Base-by-base conservation (phyloP, 2,797 vertebrate species). In the Chromis chromis region DNA sequence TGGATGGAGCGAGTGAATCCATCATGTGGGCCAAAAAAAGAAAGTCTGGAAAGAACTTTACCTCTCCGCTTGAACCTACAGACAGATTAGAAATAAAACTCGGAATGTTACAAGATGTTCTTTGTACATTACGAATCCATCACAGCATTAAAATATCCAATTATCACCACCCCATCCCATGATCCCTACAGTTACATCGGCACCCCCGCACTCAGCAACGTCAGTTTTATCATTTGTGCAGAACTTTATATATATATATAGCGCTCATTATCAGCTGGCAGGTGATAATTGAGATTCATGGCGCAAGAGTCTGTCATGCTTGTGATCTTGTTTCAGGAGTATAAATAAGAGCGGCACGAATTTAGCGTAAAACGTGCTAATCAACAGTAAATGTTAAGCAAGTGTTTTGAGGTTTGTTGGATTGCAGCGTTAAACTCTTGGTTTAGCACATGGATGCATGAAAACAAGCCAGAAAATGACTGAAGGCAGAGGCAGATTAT, bases 231-330 rank as follows among this genome's bases (percentile, higher is more conserved):
- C 11, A 39, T 65, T 33, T 54, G 24, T 39, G 58, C 28, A 65
- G 22, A 60, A 40, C 0, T 8, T 24, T 24, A 19, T 59, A 39
- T 52, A 40, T 28, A 44, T 33, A 24, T 16, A n/a, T 16, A 27
- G 16, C 13, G 12, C 24, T 75, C 49, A 78, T 81, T 62, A 59
- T 52, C 11, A 70, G 39, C 13, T 55, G n/a, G 46, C 14, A 75
- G 21, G 55, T 65, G 62, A 65, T 28, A 4, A 74, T 64, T 72
- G 36, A 44, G 8, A 8, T 70, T 70, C 31, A 59, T 17, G 33
- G 44, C 42, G 19, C 13, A 36, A 3, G 24, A 28, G 16, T 22
- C 3, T 25, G 2, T 58, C n/a, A 65, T 44, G 25, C 36, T 21
- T 42, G 9, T n/a, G 19, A 72, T 24, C 42, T 36, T 54, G 25